phyloP scores from a whole-genome alignment of 2,888 invertebrate species.

The Leptinotarsa tumamoca region DNA sequence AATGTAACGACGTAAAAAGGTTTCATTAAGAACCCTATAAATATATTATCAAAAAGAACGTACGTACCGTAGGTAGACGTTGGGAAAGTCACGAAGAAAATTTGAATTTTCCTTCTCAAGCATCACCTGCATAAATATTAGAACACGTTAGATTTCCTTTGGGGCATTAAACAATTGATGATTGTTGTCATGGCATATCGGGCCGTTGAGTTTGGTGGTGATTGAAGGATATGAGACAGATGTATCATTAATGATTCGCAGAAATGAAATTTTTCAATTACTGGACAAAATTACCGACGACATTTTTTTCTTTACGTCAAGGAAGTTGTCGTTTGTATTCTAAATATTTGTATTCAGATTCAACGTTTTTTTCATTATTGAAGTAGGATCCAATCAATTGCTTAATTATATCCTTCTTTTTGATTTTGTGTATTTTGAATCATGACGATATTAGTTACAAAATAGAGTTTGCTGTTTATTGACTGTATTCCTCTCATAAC shows the following conservation, averaged over 20 bases:
- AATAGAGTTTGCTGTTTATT: too few relatives aligned
- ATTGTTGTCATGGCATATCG: constrained; percentile 18
- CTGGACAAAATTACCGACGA: too few relatives aligned
- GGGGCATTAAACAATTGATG: constrained; percentile 52
- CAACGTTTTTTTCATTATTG: too few relatives aligned
- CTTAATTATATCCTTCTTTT: too few relatives aligned
- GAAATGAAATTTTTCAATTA: not conserved
- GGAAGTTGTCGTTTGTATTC: too few relatives aligned
- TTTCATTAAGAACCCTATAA: constrained; percentile 40
- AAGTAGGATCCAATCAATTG: too few relatives aligned
- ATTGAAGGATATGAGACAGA: not conserved
- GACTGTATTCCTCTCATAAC: too few relatives aligned
- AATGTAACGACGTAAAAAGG: constrained; percentile 34
- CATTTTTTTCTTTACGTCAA: too few relatives aligned
- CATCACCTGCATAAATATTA: constrained; percentile 50
- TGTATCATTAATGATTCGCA: not conserved
- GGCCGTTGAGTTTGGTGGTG: not conserved
- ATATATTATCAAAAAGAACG: constrained; percentile 43
- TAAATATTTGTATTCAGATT: too few relatives aligned
- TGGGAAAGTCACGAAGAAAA: constrained; percentile 30
- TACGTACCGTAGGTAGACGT: constrained; percentile 29
- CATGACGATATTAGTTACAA: too few relatives aligned
- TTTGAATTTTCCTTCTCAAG: constrained; percentile 34
- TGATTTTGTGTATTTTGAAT: too few relatives aligned
- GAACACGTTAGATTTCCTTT: constrained; percentile 50